phyloP scores from a whole-genome alignment of 2,888 invertebrate genomes.

The Dione vanillae region DNA sequence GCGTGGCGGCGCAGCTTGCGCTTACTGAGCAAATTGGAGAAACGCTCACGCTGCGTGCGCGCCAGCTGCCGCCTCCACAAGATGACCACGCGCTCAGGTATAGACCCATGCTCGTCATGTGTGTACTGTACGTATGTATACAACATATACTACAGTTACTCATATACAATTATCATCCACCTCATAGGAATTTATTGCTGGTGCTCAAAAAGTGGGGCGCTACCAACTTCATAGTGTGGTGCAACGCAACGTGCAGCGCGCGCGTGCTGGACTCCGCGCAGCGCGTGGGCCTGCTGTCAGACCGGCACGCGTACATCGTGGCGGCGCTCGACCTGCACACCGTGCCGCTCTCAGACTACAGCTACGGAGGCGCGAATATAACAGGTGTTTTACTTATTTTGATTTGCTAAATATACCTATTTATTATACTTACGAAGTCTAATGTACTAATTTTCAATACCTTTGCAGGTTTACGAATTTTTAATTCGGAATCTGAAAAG shows the following conservation, averaged over 20 bases:
- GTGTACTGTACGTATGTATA: too few species aligned
- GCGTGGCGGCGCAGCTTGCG: constrained; percentile 46
- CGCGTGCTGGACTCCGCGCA: constrained; percentile 74
- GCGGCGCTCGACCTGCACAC: constrained; percentile 70
- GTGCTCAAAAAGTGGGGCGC: constrained; percentile 69
- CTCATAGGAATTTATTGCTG: constrained; percentile 61
- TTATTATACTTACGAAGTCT: too few species aligned
- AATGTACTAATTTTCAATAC: not conserved
- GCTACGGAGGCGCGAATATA: constrained; percentile 75
- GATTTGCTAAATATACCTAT: not conserved
- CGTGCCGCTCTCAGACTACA: constrained; percentile 59
- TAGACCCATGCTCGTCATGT: not conserved
- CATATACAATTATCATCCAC: too few species aligned
- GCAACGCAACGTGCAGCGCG: constrained; percentile 59
- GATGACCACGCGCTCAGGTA: constrained; percentile 66
- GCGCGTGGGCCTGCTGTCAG: constrained; percentile 71
- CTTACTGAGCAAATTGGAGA: constrained; percentile 51
- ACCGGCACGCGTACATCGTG: constrained; percentile 66
- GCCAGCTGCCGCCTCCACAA: constrained; percentile 65
- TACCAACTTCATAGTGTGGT: constrained; percentile 51
- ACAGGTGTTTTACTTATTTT: constrained; percentile 55
- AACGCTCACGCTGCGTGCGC: constrained; percentile 57
- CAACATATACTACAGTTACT: not conserved
- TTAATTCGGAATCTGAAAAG: constrained; percentile 60
- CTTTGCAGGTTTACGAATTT: constrained; percentile 64